Percentiles rank a stretch among this genome's conserved stretches.
phyloP scores from a whole-genome alignment of 2,888 invertebrate species.

The Elysia crispata region DNA sequence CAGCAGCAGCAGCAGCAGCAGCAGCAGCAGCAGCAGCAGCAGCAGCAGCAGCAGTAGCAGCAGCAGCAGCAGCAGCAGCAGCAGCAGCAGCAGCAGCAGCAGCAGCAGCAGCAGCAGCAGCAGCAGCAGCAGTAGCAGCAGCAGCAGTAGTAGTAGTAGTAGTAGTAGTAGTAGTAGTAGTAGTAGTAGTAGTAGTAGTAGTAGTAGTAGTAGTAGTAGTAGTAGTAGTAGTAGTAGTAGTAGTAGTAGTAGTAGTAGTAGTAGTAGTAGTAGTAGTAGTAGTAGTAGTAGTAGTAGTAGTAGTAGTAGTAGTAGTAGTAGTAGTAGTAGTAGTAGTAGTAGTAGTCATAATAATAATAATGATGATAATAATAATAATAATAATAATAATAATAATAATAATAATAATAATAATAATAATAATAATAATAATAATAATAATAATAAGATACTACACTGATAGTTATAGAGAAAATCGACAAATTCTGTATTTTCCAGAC shows the following conservation, averaged over 20 bases:
- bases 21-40: neutral
- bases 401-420: neutral
- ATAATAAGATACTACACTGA: too few species aligned
- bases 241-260: slow-evolving; percentile 9
- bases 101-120: neutral
- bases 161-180: slow-evolving; percentile 4
- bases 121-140: neutral
- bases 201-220: slow-evolving; percentile 9
- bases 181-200: slow-evolving; percentile 4
- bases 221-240: slow-evolving; percentile 9
- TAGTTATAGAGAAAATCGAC: too few species aligned
- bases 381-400: neutral
- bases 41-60: neutral
- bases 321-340: too few species aligned
- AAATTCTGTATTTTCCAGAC: too few species aligned
- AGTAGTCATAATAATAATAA: too few species aligned
- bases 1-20: neutral
- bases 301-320: slow-evolving; percentile 9
- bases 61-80: neutral
- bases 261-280: slow-evolving; percentile 9
- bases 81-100: neutral
- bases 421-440: too few species aligned
- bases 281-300: slow-evolving; percentile 9
- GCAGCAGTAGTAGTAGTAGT: slow-evolving; percentile 1
- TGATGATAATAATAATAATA: too few species aligned